phyloP scores from a whole-genome alignment of 1,140 invertebrate species.

The Drosophila cardini region DNA sequence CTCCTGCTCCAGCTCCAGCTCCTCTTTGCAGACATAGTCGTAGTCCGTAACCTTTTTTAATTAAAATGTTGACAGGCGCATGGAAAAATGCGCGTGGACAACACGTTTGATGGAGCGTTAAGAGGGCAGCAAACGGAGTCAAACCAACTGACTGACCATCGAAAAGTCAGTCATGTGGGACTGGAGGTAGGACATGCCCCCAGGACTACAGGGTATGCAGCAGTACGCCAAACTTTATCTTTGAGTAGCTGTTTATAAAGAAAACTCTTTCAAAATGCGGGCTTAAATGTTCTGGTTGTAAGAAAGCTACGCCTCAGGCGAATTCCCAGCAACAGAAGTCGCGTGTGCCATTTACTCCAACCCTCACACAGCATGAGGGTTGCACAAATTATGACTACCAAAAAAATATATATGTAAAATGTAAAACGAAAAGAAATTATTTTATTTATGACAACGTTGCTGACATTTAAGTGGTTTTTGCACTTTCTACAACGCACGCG shows the following conservation, averaged over 20 bases:
- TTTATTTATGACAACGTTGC: conserved; percentile 73
- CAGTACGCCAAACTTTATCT: background rate
- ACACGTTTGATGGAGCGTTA: conserved; percentile 21
- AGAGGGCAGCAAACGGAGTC: background rate
- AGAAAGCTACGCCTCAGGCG: conserved; percentile 53
- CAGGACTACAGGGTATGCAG: background rate
- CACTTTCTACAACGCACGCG: conserved; percentile 70
- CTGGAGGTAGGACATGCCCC: conserved; percentile 43
- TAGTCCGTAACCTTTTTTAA: conserved; percentile 84
- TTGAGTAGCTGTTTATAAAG: background rate
- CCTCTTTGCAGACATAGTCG: conserved; percentile 34
- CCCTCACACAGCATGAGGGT: conserved; percentile 41
- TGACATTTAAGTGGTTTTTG: conserved; percentile 80
- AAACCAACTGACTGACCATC: conserved; percentile 20
- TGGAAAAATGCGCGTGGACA: conserved; percentile 69
- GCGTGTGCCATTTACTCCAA: conserved; percentile 28
- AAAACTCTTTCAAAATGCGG: conserved; percentile 54
- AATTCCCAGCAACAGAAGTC: conserved; percentile 58
- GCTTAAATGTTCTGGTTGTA: conserved; percentile 34
- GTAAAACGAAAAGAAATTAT: conserved; percentile 35
- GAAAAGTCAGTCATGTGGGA: conserved; percentile 42
- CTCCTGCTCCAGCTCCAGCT: background rate
- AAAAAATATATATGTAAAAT: conserved; percentile 6
- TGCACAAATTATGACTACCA: conserved; percentile 41
- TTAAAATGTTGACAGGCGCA: conserved; percentile 85